phyloP scores from a whole-genome alignment of 1,140 invertebrate genomes.

The Antheraea mylitta region DNA sequence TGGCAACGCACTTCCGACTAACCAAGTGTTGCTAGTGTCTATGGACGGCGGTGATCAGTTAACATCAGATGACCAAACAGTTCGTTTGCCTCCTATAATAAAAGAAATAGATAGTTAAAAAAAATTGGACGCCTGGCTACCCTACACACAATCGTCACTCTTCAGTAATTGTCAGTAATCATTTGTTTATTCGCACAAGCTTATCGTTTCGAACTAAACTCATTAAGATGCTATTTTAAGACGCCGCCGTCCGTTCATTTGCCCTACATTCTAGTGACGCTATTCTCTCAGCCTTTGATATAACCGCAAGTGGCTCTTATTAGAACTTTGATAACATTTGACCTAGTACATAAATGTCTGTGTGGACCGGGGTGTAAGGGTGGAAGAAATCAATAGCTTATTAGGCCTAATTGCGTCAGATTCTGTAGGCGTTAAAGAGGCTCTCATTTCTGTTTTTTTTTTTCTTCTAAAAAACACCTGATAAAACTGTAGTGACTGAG shows the following conservation, averaged over 20 bases:
- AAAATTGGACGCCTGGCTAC: background rate
- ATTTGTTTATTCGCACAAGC: conserved; percentile 63
- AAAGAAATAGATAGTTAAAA: background rate
- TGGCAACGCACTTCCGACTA: no score
- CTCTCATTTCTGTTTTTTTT: background rate
- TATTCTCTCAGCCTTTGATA: conserved; percentile 3
- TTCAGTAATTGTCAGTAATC: conserved; percentile 60
- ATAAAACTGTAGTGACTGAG: no score
- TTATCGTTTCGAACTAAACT: conserved; percentile 51
- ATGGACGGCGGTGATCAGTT: no score
- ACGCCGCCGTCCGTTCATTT: conserved; percentile 34
- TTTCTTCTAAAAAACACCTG: no score
- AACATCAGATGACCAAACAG: no score
- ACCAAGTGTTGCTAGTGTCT: no score
- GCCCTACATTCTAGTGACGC: conserved; percentile 41
- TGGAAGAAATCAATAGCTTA: background rate
- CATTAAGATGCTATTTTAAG: conserved; percentile 54
- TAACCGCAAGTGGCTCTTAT: background rate
- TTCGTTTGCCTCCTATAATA: no score
- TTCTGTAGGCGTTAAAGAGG: background rate
- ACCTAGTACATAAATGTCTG: background rate
- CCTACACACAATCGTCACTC: background rate
- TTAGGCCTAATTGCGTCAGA: background rate
- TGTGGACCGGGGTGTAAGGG: background rate
- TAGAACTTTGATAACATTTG: background rate